phyloP scores from a whole-genome alignment of 2,888 invertebrate genomes.

The Lagria hirta region DNA sequence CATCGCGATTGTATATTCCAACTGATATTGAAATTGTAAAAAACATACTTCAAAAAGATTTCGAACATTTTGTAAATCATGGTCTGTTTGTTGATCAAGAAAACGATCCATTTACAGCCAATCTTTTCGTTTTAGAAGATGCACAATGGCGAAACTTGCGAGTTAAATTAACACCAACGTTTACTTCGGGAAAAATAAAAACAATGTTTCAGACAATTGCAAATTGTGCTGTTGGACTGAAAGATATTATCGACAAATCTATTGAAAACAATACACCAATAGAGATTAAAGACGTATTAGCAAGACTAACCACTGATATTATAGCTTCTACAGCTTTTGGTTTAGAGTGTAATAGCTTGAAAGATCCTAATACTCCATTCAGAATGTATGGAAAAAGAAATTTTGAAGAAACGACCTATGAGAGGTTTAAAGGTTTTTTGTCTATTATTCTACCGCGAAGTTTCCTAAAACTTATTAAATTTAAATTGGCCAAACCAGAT shows the following conservation, averaged over 20 bases:
- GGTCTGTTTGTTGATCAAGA: constrained; percentile 38
- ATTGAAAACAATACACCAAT: constrained; percentile 35
- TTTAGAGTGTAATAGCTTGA: constrained; percentile 59
- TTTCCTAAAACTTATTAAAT: constrained; percentile 28
- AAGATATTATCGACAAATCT: constrained; percentile 34
- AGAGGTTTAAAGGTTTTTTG: constrained; percentile 18
- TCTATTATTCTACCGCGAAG: constrained; percentile 27
- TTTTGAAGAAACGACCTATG: constrained; percentile 33
- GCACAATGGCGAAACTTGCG: constrained; percentile 25
- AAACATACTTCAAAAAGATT: constrained; percentile 43
- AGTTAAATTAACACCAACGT: constrained; percentile 30
- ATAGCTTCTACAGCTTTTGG: constrained; percentile 61
- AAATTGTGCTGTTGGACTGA: constrained; percentile 40
- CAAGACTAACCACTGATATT: constrained; percentile 56
- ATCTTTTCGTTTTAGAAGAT: constrained; percentile 28
- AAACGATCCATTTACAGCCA: constrained; percentile 37
- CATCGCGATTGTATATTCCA: constrained; percentile 14
- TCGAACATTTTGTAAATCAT: constrained; percentile 43
- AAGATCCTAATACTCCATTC: constrained; percentile 56
- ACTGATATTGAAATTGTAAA: constrained; percentile 43
- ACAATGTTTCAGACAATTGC: constrained; percentile 46
- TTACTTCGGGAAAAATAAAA: constrained; percentile 51
- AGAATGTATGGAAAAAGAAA: constrained; percentile 33
- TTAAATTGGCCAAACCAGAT: constrained; percentile 32
- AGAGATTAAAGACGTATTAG: constrained; percentile 53